These are phyloP conservation scores for Pavo muticus DNA, from an alignment of 2,113 vertebrate genomes.

Conservation along the genomic window DNA sequence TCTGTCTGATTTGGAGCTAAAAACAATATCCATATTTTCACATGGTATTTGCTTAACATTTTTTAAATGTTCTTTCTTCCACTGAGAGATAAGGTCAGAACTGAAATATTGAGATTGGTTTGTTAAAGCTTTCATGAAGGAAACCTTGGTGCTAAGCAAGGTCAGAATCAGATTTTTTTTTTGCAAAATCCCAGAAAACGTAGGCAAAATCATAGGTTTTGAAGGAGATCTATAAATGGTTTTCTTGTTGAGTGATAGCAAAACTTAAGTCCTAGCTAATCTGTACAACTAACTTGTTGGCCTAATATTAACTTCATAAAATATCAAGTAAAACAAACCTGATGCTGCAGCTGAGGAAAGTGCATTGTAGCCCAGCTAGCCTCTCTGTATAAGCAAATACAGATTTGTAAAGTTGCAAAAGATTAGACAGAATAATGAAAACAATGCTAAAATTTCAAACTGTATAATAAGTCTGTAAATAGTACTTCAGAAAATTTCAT, in stretches of 20 bases:
- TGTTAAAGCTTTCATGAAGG: conserved; percentile 7
- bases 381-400: background rate
- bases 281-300: background rate
- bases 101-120: conserved; percentile 45
- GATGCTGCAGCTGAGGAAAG: background rate
- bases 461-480: background rate
- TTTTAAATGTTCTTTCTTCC: conserved; percentile 35
- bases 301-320: background rate
- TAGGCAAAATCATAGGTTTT: background rate
- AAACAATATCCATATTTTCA: conserved; percentile 14
- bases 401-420: background rate
- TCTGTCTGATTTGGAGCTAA: conserved; percentile 1
- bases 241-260: background rate
- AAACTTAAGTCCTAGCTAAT: background rate
- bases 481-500: background rate
- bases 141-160: conserved; percentile 12
- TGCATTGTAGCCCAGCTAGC: background rate
- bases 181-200: background rate
- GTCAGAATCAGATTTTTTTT: background rate
- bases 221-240: background rate
- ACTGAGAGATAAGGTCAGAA: conserved; percentile 44
- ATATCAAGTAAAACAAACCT: background rate
- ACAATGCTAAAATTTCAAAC: background rate
- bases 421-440: background rate
- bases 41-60: conserved; percentile 59